phyloP scores from a whole-genome alignment of 2,113 vertebrate species.

The Recurvirostra avosetta region DNA sequence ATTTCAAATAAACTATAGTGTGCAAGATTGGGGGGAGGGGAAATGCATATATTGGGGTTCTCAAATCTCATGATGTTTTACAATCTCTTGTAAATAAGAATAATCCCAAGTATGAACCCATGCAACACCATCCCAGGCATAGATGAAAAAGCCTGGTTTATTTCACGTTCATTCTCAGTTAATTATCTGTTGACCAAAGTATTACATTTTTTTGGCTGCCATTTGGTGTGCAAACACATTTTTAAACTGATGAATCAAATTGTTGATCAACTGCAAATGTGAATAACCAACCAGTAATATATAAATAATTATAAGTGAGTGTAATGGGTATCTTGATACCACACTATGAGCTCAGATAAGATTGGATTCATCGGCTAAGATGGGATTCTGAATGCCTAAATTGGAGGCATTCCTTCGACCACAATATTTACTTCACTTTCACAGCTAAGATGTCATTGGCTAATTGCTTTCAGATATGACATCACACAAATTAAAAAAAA shows the following conservation, averaged over 20 bases:
- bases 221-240: background rate
- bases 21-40: rapidly evolving
- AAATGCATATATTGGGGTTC: background rate
- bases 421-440: background rate
- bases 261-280: background rate
- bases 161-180: rapidly evolving
- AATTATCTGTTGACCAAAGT: background rate
- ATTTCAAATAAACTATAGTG: background rate
- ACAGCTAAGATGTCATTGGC: background rate
- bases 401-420: background rate
- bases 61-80: background rate
- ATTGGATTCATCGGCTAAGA: background rate
- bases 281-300: background rate
- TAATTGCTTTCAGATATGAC: background rate
- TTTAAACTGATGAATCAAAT: background rate
- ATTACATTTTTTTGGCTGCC: background rate
- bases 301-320: background rate
- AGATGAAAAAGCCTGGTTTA: background rate
- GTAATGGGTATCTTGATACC: background rate
- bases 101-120: background rate
- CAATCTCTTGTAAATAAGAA: background rate
- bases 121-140: rapidly evolving
- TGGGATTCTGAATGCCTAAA: background rate
- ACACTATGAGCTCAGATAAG: background rate
- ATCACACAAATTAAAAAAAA: background rate